Conservation (phyloP, 2,113 vertebrate genomes). For the Vireo altiloquus region DNA sequence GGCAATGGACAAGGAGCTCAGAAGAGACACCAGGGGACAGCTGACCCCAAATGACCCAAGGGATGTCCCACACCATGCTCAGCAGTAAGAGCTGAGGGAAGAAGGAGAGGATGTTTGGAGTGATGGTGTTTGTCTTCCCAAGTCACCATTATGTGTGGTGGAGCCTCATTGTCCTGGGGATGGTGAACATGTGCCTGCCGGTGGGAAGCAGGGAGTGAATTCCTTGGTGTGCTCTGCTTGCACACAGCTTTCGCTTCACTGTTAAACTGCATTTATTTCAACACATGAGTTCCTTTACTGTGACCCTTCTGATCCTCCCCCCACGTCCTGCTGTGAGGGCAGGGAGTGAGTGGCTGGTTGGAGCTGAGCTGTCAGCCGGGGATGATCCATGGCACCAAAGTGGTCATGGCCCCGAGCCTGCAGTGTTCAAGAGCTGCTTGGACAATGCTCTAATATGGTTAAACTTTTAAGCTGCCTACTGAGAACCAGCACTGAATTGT, state of each 20-base stretch:
- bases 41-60: neutral
- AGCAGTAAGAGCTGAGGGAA: neutral
- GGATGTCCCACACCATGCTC: fast-evolving
- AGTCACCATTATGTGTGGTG: fast-evolving
- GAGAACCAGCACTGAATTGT: neutral
- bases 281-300: neutral
- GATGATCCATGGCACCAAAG: neutral
- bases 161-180: neutral
- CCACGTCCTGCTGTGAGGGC: neutral
- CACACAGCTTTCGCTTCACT: neutral
- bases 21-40: neutral
- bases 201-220: neutral
- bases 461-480: neutral
- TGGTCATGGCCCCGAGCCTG: neutral
- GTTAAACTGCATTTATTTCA: neutral
- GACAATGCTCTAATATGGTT: neutral
- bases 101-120: fast-evolving
- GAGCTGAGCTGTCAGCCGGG: neutral
- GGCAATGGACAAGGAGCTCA: neutral
- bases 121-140: neutral
- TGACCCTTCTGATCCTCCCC: neutral
- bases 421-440: neutral
- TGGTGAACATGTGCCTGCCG: neutral
- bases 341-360: neutral
- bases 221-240: neutral